Evolutionary conservation across 2,113 vertebrate genomes (phyloP).

Genomic region (Xiphophorus couchianus): DNA sequence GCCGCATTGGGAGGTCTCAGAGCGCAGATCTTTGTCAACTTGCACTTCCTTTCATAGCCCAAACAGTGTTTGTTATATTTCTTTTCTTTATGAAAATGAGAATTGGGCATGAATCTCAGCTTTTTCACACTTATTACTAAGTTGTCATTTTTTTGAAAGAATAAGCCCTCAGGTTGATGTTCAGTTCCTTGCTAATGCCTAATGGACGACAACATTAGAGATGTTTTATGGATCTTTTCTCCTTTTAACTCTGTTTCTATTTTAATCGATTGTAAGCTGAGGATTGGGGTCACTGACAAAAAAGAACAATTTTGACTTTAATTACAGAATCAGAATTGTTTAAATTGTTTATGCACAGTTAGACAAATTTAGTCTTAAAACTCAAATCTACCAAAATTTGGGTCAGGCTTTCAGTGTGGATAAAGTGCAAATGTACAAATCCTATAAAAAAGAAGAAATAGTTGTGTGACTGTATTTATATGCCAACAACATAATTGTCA

Average conservation of each 20-base stretch:
- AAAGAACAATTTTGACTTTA: not conserved
- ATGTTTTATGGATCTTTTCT: not conserved
- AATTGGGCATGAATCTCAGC: not conserved
- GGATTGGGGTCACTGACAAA: too few species aligned
- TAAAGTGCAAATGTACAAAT: too few species aligned
- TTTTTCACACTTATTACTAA: not conserved
- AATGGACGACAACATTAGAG: too few species aligned
- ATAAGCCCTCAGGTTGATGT: not conserved
- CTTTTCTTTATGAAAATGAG: not conserved
- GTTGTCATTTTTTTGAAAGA: not conserved
- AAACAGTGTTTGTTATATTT: not conserved
- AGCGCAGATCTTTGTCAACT: constrained; percentile 53
- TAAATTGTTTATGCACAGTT: too few species aligned
- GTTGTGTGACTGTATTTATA: too few species aligned
- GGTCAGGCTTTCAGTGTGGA: too few species aligned
- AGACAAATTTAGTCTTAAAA: too few species aligned
- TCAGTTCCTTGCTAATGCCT: not conserved
- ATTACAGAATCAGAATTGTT: not conserved
- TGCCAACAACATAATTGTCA: too few species aligned
- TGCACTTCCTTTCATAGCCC: constrained; percentile 15
- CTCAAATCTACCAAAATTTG: too few species aligned
- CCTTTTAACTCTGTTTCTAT: not conserved
- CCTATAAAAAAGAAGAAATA: too few species aligned
- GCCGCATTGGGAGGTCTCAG: constrained; percentile 61
- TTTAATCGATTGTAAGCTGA: not conserved